Percentiles rank a stretch among this genome's conserved stretches.
Conservation (phyloP, 1,140 invertebrate species). For the Brachionus koreanus region DNA sequence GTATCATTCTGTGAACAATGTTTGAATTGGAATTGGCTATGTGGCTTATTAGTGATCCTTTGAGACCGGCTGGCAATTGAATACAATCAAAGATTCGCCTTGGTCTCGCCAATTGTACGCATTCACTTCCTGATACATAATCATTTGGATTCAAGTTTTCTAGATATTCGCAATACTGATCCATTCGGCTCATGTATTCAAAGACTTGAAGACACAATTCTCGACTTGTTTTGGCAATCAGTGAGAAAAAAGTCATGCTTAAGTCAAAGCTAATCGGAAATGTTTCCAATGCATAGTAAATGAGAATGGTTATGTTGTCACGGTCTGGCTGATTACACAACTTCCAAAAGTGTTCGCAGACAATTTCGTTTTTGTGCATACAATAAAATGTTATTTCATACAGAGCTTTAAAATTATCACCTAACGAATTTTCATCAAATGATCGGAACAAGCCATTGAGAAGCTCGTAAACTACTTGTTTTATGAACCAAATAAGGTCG, state of each 20-base stretch:
- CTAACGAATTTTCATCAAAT: slow-evolving; percentile 34
- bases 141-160: slow-evolving; percentile 33
- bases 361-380: slow-evolving; percentile 5
- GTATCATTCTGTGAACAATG: slow-evolving; percentile 18
- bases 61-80: not conserved
- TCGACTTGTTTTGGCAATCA: not conserved
- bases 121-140: not conserved
- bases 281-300: slow-evolving; percentile 27
- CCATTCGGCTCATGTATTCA: slow-evolving; percentile 8
- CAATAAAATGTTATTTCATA: slow-evolving; percentile 35
- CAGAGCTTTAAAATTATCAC: not conserved
- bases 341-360: slow-evolving; percentile 33
- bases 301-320: slow-evolving; percentile 33
- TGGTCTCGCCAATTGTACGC: not conserved
- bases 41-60: not conserved
- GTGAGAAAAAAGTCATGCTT: not conserved
- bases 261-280: slow-evolving; percentile 37
- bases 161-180: slow-evolving; percentile 28
- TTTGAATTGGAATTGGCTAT: not conserved
- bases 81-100: not conserved
- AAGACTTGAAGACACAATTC: not conserved
- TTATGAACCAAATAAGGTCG: not conserved
- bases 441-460: not conserved
- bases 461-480: slow-evolving; percentile 9
- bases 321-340: slow-evolving; percentile 4